These are phyloP conservation scores for Harpalus rufipes DNA, from an alignment of 2,888 invertebrate genomes.

Conservation along the genomic window DNA sequence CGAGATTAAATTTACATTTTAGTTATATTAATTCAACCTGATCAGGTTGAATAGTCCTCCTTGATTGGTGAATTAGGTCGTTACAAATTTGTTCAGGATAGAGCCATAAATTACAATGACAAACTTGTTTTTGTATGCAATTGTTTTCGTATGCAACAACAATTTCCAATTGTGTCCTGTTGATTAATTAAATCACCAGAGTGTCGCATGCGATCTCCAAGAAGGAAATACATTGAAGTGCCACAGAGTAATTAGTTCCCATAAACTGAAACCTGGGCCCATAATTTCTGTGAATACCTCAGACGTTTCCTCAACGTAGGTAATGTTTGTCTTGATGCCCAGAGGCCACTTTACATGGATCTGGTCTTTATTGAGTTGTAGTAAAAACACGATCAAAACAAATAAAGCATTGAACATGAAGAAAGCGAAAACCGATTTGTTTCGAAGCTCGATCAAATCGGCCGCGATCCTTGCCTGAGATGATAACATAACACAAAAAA, in stretches of 20 bases:
- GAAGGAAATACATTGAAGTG: constrained; percentile 65
- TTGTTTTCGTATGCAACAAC: constrained; percentile 33
- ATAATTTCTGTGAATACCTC: constrained; percentile 82
- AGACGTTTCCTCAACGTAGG: constrained; percentile 94
- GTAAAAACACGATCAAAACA: constrained; percentile 98
- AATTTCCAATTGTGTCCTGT: constrained; percentile 36
- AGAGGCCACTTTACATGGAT: constrained; percentile 98
- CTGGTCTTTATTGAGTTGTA: constrained; percentile 99
- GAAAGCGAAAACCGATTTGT: constrained; percentile 98
- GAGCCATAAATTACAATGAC: not conserved
- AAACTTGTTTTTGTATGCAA: constrained; percentile 21
- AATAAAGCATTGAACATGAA: constrained; percentile 99
- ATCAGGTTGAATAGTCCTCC: too few relatives aligned
- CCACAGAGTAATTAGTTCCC: constrained; percentile 69
- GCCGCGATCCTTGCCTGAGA: constrained; percentile 90
- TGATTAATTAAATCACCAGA: constrained; percentile 60
- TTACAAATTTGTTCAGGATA: too few relatives aligned
- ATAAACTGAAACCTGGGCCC: constrained; percentile 63
- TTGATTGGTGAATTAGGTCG: too few relatives aligned
- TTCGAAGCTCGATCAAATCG: constrained; percentile 96
- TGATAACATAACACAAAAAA: constrained; percentile 59
- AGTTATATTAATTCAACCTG: too few relatives aligned
- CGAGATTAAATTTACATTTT: too few relatives aligned
- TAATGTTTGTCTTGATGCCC: constrained; percentile 96
- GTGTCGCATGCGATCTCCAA: constrained; percentile 64